phyloP scores from a whole-genome alignment of 2,113 vertebrate genomes.

The Xiphophorus couchianus region DNA sequence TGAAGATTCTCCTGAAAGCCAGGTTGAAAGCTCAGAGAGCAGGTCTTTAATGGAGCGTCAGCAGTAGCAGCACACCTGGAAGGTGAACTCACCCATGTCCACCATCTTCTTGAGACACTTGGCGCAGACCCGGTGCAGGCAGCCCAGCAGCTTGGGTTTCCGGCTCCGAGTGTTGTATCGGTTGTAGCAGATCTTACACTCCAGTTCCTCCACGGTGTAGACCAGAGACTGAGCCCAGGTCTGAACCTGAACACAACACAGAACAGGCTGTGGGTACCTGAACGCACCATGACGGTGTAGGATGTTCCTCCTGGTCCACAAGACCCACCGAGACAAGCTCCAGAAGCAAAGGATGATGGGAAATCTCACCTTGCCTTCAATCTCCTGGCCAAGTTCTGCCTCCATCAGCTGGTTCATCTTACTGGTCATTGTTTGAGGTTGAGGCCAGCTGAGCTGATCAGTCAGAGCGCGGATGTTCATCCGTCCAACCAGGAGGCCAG shows the following conservation, averaged over 20 bases:
- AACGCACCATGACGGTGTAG: slow-evolving; percentile 8
- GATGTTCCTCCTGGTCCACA: slow-evolving; percentile 26
- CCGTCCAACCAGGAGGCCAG: slow-evolving; percentile 15
- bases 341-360: slow-evolving; percentile 1
- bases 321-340: too few relatives aligned
- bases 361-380: slow-evolving; percentile 56
- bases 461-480: slow-evolving; percentile 12
- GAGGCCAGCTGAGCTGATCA: slow-evolving; percentile 38
- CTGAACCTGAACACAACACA: slow-evolving; percentile 50
- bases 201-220: slow-evolving; percentile 78
- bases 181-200: slow-evolving; percentile 91
- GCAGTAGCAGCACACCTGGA: not conserved
- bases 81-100: slow-evolving; percentile 70
- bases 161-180: slow-evolving; percentile 79
- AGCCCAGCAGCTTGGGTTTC: slow-evolving; percentile 84
- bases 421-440: slow-evolving; percentile 8
- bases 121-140: slow-evolving; percentile 85
- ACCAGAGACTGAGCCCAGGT: slow-evolving; percentile 63
- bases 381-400: slow-evolving; percentile 38
- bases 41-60: not conserved
- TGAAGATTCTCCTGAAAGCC: slow-evolving; percentile 67
- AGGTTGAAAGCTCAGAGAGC: not conserved
- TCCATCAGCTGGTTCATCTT: slow-evolving; percentile 54
- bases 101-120: slow-evolving; percentile 86
- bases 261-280: not conserved